A percentile compares a stretch with the other conserved stretches of the same genome.
These are phyloP conservation scores for Huso huso DNA, from an alignment of 2,797 vertebrate genomes.

Conservation along the genomic window DNA sequence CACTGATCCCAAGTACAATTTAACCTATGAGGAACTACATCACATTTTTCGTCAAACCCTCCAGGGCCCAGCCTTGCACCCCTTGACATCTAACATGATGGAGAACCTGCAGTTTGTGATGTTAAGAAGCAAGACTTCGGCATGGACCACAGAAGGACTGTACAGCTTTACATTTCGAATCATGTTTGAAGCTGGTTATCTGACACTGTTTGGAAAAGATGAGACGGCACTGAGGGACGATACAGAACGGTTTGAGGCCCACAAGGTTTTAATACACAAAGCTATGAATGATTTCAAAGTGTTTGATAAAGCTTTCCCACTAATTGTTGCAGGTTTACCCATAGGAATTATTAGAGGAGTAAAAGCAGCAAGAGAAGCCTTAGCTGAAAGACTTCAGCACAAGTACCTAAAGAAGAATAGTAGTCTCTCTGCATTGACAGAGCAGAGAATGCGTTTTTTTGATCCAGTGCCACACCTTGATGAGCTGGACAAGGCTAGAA, in stretches of 20 bases:
- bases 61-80: slow-evolving; percentile 29
- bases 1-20: slow-evolving; percentile 19
- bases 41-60: slow-evolving; percentile 36
- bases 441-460: slow-evolving; percentile 36
- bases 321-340: slow-evolving; percentile 34
- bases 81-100: slow-evolving; percentile 33
- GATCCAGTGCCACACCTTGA: slow-evolving; percentile 32
- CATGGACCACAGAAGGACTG: slow-evolving; percentile 36
- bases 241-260: not conserved
- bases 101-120: slow-evolving; percentile 32
- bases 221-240: not conserved
- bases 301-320: slow-evolving; percentile 37
- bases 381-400: slow-evolving; percentile 29
- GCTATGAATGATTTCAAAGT: slow-evolving; percentile 29
- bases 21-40: slow-evolving; percentile 31
- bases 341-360: slow-evolving; percentile 26
- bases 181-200: slow-evolving; percentile 44
- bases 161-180: slow-evolving; percentile 35
- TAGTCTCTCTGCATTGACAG: slow-evolving; percentile 33
- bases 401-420: slow-evolving; percentile 26
- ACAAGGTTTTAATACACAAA: slow-evolving; percentile 21
- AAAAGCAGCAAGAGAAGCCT: slow-evolving; percentile 31
- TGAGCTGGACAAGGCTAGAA: slow-evolving; percentile 34
- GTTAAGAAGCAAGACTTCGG: not conserved
- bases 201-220: slow-evolving; percentile 40